A percentile compares a stretch with the other conserved stretches of the same genome.
Conservation (phyloP, 2,888 invertebrate genomes). For the Catocala sponsa region DNA sequence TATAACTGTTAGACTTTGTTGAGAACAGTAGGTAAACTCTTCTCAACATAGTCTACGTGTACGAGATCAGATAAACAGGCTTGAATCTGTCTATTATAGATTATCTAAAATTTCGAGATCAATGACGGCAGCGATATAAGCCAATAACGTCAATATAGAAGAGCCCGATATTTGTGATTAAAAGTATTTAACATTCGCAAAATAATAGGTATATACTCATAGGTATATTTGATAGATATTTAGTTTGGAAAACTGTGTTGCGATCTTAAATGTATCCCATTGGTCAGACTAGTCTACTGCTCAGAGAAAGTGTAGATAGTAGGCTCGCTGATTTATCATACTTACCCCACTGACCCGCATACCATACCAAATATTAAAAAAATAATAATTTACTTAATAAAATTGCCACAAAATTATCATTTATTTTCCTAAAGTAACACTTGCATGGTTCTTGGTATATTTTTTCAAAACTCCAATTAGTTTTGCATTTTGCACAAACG, state of each 20-base stretch:
- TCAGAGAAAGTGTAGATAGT: conserved; percentile 64
- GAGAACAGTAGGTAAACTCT: background rate
- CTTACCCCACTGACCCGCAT: conserved; percentile 40
- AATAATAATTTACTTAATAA: background rate
- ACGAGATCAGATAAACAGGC: conserved; percentile 7
- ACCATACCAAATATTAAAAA: conserved; percentile 1
- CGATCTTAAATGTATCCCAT: conserved; percentile 48
- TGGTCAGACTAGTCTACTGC: conserved; percentile 59
- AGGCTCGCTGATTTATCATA: conserved; percentile 29
- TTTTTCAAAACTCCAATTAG: conserved; percentile 57
- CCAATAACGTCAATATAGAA: background rate
- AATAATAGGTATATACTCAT: background rate
- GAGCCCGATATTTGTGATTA: too few species aligned
- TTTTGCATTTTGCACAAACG: conserved; percentile 62
- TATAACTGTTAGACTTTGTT: conserved; percentile 1
- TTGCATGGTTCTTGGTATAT: conserved; percentile 10
- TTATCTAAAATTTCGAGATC: conserved; percentile 1
- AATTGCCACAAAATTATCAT: conserved; percentile 1
- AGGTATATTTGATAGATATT: background rate
- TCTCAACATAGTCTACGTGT: background rate
- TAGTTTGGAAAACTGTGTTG: conserved; percentile 54
- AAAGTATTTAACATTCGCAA: background rate
- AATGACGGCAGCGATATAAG: background rate
- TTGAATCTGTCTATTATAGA: background rate
- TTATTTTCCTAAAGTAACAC: conserved; percentile 2